phyloP scores from a whole-genome alignment of 2,797 vertebrate genomes.

The Malurus leucopterus region DNA sequence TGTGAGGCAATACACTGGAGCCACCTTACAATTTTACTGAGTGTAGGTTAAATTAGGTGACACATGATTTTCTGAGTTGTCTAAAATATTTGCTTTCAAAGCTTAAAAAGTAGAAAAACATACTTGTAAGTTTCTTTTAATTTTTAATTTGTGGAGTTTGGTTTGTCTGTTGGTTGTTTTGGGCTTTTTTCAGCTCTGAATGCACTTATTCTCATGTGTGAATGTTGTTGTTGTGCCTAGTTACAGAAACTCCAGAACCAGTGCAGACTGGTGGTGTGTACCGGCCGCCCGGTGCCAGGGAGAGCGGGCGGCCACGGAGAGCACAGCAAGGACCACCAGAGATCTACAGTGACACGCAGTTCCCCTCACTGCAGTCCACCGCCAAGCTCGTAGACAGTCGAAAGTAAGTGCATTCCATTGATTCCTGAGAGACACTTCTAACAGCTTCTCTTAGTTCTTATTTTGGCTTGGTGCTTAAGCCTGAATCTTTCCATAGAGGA shows the following conservation, averaged over 20 bases:
- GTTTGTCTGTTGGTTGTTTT: neutral
- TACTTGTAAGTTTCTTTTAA: neutral
- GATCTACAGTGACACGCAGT: slow-evolving; percentile 92
- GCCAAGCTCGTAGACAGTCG: slow-evolving; percentile 95
- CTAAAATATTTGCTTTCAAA: neutral
- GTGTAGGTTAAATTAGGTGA: neutral
- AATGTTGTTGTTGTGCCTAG: slow-evolving; percentile 9
- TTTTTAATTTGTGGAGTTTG: neutral
- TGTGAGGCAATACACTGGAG: neutral
- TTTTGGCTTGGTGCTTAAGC: neutral
- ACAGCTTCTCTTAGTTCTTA: neutral
- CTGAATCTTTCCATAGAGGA: neutral
- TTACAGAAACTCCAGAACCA: slow-evolving; percentile 84
- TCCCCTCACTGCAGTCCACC: slow-evolving; percentile 90
- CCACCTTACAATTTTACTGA: neutral
- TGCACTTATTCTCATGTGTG: neutral
- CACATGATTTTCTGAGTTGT: neutral
- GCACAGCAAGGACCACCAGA: slow-evolving; percentile 89
- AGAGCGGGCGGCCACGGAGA: slow-evolving; percentile 76
- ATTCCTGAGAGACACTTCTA: neutral
- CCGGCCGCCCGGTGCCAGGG: slow-evolving; percentile 90
- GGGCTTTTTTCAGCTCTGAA: neutral
- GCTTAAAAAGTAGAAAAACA: neutral
- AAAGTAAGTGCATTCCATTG: slow-evolving; percentile 78
- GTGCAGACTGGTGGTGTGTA: slow-evolving; percentile 88